These are phyloP conservation scores for Jacana jacana DNA, from an alignment of 2,113 vertebrate genomes.

Conservation along the genomic window DNA sequence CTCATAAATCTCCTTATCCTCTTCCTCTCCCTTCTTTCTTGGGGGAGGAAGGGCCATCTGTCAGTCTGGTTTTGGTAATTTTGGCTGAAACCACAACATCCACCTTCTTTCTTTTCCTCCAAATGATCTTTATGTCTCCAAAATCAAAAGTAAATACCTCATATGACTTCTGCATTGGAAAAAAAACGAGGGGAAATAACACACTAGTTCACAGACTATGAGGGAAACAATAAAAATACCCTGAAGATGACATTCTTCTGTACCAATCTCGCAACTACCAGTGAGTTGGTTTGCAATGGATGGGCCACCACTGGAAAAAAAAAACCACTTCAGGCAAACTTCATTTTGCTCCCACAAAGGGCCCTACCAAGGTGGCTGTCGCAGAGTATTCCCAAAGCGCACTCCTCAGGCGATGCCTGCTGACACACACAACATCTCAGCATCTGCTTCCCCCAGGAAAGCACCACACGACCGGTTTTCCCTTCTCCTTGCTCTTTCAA, in stretches of 20 bases:
- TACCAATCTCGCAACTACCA: neutral
- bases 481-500: neutral
- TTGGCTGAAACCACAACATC: too few relatives aligned
- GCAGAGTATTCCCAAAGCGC: neutral
- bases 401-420: neutral
- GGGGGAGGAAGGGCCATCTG: too few relatives aligned
- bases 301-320: neutral
- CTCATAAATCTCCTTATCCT: too few relatives aligned
- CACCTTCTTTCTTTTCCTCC: neutral
- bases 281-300: neutral
- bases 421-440: neutral
- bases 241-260: neutral
- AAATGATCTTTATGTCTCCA: neutral
- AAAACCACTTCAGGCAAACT: neutral
- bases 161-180: accelerated
- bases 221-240: neutral
- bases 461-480: accelerated
- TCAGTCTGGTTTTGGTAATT: too few relatives aligned
- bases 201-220: accelerated
- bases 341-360: neutral
- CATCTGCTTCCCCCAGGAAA: neutral
- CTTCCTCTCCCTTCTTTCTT: too few relatives aligned
- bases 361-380: accelerated
- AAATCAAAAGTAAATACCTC: neutral
- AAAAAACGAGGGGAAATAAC: neutral